These are phyloP conservation scores for Orussus abietinus DNA, from an alignment of 1,140 invertebrate genomes.

Conservation along the genomic window DNA sequence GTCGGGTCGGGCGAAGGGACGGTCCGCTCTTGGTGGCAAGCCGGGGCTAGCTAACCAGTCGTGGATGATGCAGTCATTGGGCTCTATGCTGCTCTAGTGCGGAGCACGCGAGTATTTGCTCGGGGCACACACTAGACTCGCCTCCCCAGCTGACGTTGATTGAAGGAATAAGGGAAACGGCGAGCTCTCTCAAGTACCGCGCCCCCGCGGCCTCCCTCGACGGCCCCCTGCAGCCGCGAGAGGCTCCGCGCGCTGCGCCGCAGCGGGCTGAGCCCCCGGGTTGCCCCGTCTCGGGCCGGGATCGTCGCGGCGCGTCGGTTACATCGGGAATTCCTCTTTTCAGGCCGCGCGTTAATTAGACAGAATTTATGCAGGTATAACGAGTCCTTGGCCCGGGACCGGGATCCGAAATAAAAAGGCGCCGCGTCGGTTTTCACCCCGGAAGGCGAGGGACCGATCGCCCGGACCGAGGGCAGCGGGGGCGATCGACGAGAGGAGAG, in stretches of 20 bases:
- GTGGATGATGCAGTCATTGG: conserved; percentile 50
- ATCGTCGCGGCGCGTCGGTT: conserved; percentile 30
- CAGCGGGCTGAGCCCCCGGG: conserved; percentile 29
- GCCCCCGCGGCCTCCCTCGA: conserved; percentile 18
- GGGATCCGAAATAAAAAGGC: conserved; percentile 14
- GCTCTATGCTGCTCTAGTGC: conserved; percentile 45
- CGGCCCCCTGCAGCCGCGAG: conserved; percentile 19
- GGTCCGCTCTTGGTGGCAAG: too few relatives aligned
- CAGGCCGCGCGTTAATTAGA: conserved; percentile 27
- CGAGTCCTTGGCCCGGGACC: too few relatives aligned
- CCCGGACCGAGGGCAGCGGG: too few relatives aligned
- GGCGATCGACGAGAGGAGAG: too few relatives aligned
- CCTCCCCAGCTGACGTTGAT: conserved; percentile 53
- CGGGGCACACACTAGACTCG: conserved; percentile 51
- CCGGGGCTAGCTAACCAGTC: conserved; percentile 33
- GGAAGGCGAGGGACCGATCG: too few relatives aligned
- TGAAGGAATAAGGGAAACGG: conserved; percentile 54
- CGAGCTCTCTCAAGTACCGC: conserved; percentile 36
- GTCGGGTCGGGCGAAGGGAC: too few relatives aligned
- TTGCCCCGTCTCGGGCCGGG: conserved; percentile 27
- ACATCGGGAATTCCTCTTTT: conserved; percentile 27
- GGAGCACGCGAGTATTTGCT: conserved; percentile 49
- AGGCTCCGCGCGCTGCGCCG: conserved; percentile 27
- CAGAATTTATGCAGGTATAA: not conserved
- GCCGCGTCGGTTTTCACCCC: not conserved